Percentiles rank a stretch among this genome's conserved stretches.
phyloP scores from a whole-genome alignment of 2,797 vertebrate genomes.

The Carduelis carduelis region DNA sequence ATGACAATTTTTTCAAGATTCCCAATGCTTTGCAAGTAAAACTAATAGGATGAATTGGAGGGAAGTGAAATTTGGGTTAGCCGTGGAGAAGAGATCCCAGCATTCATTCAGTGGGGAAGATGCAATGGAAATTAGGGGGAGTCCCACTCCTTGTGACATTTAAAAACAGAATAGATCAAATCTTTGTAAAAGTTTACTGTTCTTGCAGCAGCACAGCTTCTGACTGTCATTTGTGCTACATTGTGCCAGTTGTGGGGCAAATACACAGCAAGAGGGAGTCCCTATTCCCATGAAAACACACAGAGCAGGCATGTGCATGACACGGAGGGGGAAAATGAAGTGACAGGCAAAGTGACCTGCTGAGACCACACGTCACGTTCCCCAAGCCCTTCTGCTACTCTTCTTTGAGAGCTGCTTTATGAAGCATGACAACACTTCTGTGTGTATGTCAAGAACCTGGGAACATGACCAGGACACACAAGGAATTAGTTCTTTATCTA shows the following conservation, averaged over 20 bases:
- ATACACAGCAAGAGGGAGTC: not conserved
- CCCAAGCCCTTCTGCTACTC: not conserved
- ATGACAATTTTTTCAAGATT: not conserved
- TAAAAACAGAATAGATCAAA: not conserved
- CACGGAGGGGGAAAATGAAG: rapidly evolving
- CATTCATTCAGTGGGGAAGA: not conserved
- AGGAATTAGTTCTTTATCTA: not conserved
- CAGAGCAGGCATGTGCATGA: not conserved
- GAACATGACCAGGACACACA: not conserved
- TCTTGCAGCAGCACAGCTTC: not conserved
- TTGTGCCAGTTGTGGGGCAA: not conserved
- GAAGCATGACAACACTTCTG: not conserved
- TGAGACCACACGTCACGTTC: not conserved
- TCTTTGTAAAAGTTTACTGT: not conserved
- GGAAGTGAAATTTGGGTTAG: not conserved
- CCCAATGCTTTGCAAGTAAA: not conserved
- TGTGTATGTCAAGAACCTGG: not conserved
- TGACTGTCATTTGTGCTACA: not conserved
- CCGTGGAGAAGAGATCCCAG: not conserved
- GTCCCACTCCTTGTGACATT: not conserved
- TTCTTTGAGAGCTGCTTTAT: not conserved
- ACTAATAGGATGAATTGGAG: not conserved
- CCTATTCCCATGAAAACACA: not conserved
- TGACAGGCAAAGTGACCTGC: not conserved
- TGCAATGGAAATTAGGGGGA: not conserved